Base-by-base conservation (phyloP, 2,113 vertebrate genomes). In the Hippocampus guttulatus region DNA sequence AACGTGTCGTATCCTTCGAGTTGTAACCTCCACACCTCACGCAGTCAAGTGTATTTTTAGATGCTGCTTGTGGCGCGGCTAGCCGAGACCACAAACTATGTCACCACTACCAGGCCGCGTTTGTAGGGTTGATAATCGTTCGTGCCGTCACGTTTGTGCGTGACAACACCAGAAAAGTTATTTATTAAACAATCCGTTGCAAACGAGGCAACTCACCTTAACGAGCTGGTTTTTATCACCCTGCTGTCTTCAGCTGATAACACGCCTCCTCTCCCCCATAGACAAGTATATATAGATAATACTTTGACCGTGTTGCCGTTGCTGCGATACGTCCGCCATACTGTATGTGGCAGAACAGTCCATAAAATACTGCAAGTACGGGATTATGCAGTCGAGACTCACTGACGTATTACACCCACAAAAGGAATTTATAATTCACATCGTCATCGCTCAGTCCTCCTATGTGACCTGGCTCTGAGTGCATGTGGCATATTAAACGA, bases 11-110 rank as follows among this genome's bases (percentile, higher is more conserved):
- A 64, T 43, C n/a, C 41, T 25, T 27, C 40, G n/a, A 45, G 40
- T 65, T 65, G 63, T 65, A 65, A 47, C 63, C 63, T 64, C 63
- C 33, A 14, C 18, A 25, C 45, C 62, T 30, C 3, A 60, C 57
- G 27, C 7, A 10, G 55, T 23, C 55, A 23, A 2, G 23, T 62
- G 43, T 87, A 87, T 90, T 86, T 89, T 82, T 88, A 89, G 86
- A 78, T 40, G 68, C 61, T 40, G 58, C 41, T 70, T 30, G 40
- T 23, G 14, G 23, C 23, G 75, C 74, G 33, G 68, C 67, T 80
- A 72, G 69, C 76, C 27, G 16, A 15, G 18, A 47, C 5, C 43
- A 2, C 43, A 47, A 43, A 7, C 47, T 71, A 45, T 73, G n/a
- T 16, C 12, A 25, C 18, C 54, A 8, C 21, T 20, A 68, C 6